A percentile compares a stretch with the other conserved stretches of the same genome.
Evolutionary conservation across 2,888 invertebrate species (phyloP).

Genomic region (Glaucopsyche alexis): DNA sequence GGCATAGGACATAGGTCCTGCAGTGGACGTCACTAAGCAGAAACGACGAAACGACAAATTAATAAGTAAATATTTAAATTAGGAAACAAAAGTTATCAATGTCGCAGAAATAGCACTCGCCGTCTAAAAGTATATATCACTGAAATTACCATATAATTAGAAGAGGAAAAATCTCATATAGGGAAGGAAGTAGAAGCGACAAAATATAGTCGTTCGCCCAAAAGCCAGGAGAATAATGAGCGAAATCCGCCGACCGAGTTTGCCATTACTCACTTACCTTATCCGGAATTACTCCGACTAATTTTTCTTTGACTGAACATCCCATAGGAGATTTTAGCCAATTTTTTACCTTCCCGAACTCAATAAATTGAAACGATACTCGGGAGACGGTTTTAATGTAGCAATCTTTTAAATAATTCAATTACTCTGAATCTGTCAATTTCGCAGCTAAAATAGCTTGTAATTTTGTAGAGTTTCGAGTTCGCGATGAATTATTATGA

Average conservation of each 20-base stretch:
- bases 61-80: no score
- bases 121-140: neutral
- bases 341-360: slow-evolving; percentile 33
- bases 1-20: no score
- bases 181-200: slow-evolving; percentile 68
- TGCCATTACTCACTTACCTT: slow-evolving; percentile 32
- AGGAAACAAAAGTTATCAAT: no score
- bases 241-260: slow-evolving; percentile 46
- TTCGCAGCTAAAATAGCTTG: slow-evolving; percentile 55
- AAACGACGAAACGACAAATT: no score
- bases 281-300: slow-evolving; percentile 33
- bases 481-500: slow-evolving; percentile 1
- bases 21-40: no score
- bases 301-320: slow-evolving; percentile 36
- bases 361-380: slow-evolving; percentile 25
- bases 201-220: slow-evolving; percentile 64
- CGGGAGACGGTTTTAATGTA: slow-evolving; percentile 21
- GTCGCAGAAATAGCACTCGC: neutral
- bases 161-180: slow-evolving; percentile 22
- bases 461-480: slow-evolving; percentile 1
- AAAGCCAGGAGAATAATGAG: slow-evolving; percentile 68
- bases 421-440: slow-evolving; percentile 61
- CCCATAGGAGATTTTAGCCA: slow-evolving; percentile 33
- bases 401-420: slow-evolving; percentile 44
- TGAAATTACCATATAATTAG: slow-evolving; percentile 1